Conservation (phyloP, 2,888 invertebrate genomes). For the Patella depressa region DNA sequence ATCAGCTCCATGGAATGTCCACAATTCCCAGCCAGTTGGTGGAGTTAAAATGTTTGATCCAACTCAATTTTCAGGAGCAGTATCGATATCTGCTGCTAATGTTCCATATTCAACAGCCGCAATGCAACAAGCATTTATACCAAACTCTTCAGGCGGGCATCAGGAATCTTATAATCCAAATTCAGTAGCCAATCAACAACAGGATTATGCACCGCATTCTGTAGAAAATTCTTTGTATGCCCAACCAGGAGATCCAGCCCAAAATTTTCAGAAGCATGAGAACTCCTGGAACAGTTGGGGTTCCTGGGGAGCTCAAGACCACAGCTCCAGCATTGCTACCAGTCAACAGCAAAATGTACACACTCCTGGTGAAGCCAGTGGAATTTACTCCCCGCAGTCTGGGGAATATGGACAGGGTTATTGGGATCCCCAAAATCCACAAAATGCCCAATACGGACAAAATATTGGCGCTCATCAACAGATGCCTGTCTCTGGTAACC, state of each 20-base stretch:
- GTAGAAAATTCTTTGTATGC: too few relatives aligned
- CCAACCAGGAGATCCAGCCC: not conserved
- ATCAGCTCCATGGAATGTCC: conserved; percentile 38
- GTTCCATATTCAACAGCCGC: not conserved
- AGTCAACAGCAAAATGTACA: conserved; percentile 4
- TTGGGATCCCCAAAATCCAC: conserved; percentile 20
- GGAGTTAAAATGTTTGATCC: conserved; percentile 58
- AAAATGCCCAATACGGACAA: conserved; percentile 17
- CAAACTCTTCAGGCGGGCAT: not conserved
- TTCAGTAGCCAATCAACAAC: conserved; percentile 9
- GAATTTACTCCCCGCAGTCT: conserved; percentile 1
- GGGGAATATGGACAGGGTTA: conserved; percentile 16
- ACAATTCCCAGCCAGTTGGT: conserved; percentile 28
- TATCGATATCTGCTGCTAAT: not conserved
- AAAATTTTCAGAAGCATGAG: conserved; percentile 4
- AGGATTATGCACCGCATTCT: too few relatives aligned
- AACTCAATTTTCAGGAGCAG: conserved; percentile 43
- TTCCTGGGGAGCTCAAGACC: conserved; percentile 15
- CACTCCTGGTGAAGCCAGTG: conserved; percentile 7
- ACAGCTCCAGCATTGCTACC: not conserved
- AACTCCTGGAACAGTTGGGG: conserved; percentile 21
- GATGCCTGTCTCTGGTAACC: conserved; percentile 1
- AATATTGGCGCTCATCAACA: not conserved
- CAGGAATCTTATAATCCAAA: not conserved
- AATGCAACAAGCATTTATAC: not conserved